phyloP scores from a whole-genome alignment of 2,888 invertebrate genomes.

The Panorpa germanica region DNA sequence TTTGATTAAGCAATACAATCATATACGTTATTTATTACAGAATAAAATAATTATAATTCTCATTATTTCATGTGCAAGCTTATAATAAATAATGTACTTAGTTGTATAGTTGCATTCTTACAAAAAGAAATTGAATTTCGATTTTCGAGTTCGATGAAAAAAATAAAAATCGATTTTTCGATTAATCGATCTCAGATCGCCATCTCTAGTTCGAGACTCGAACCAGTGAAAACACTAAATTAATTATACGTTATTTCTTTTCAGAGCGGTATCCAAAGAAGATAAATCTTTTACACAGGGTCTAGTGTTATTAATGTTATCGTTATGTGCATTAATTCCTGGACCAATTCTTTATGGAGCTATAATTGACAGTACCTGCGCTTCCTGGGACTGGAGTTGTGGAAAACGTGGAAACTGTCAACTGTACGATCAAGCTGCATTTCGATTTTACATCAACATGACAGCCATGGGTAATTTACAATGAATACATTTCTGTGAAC shows the following conservation, averaged over 20 bases:
- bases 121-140: too few species aligned
- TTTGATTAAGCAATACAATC: too few species aligned
- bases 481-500: slow-evolving; percentile 10
- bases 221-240: neutral
- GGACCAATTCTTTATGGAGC: slow-evolving; percentile 48
- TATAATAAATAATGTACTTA: too few species aligned
- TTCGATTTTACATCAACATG: slow-evolving; percentile 34
- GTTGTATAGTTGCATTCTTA: too few species aligned
- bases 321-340: slow-evolving; percentile 43
- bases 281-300: slow-evolving; percentile 49
- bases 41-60: too few species aligned
- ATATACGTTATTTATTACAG: too few species aligned
- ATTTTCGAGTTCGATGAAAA: too few species aligned
- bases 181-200: too few species aligned
- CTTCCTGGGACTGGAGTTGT: slow-evolving; percentile 46
- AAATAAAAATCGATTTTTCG: too few species aligned
- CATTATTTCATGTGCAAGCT: too few species aligned
- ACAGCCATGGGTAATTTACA: slow-evolving; percentile 33
- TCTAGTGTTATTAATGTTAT: slow-evolving; percentile 35
- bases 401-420: slow-evolving; percentile 42
- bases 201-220: neutral
- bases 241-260: slow-evolving; percentile 12
- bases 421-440: slow-evolving; percentile 38
- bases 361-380: slow-evolving; percentile 42
- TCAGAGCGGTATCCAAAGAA: slow-evolving; percentile 33